These are phyloP conservation scores for Sebastiscus albofasciatus DNA, from an alignment of 2,797 vertebrate genomes.

Conservation along the genomic window DNA sequence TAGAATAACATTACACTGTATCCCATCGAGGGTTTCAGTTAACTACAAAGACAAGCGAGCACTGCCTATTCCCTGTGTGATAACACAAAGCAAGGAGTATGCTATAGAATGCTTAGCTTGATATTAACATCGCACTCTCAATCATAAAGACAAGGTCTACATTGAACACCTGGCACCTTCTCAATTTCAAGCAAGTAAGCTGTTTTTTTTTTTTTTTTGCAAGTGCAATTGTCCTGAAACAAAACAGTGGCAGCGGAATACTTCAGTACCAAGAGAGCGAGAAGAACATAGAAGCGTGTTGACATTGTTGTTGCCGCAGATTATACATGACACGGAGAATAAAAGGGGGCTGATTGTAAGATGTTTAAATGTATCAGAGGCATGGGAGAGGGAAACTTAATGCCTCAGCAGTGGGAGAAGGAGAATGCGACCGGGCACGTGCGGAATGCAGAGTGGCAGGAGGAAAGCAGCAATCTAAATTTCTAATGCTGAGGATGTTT, in stretches of 20 bases:
- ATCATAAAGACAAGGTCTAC: constrained; percentile 51
- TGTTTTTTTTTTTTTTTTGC: constrained; percentile 14
- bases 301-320: constrained; percentile 78
- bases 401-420: constrained; percentile 66
- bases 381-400: constrained; percentile 76
- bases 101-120: constrained; percentile 42
- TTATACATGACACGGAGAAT: constrained; percentile 80
- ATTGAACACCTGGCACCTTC: constrained; percentile 61
- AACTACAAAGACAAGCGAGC: constrained; percentile 69
- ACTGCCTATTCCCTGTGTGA: constrained; percentile 52
- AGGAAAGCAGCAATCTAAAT: constrained; percentile 79
- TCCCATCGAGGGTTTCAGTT: constrained; percentile 63
- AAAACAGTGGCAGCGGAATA: constrained; percentile 50
- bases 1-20: constrained; percentile 64
- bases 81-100: constrained; percentile 44
- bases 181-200: constrained; percentile 35
- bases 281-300: constrained; percentile 52
- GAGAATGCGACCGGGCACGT: constrained; percentile 77
- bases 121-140: constrained; percentile 52
- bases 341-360: constrained; percentile 72
- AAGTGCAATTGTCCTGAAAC: constrained; percentile 55
- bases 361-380: constrained; percentile 79
- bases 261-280: constrained; percentile 44
- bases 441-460: constrained; percentile 77
- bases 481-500: constrained; percentile 87